Conservation (phyloP, 2,797 vertebrate species). For the Hemitrygon akajei region DNA sequence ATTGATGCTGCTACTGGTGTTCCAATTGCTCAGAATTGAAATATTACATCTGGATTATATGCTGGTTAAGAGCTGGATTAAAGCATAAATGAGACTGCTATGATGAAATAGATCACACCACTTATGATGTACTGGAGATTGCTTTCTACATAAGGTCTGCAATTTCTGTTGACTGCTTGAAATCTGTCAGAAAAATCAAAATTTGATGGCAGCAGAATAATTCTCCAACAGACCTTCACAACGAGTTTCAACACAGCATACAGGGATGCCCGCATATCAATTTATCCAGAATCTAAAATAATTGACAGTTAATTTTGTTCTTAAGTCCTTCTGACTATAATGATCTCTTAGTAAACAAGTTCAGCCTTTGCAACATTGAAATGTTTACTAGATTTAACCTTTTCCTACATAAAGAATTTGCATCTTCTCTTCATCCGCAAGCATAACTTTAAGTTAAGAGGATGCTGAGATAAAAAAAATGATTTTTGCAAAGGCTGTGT, state of each 20-base stretch:
- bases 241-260: neutral
- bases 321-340: neutral
- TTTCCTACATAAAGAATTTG: neutral
- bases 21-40: neutral
- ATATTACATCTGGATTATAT: neutral
- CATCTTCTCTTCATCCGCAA: neutral
- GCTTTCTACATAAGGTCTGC: neutral
- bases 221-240: neutral
- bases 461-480: neutral
- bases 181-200: neutral
- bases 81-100: neutral
- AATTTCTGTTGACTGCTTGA: neutral
- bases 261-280: neutral
- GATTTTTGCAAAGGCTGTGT: neutral
- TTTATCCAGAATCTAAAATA: neutral
- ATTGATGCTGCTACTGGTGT: neutral
- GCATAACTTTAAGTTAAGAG: too few relatives aligned
- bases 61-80: neutral
- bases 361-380: neutral
- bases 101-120: too few relatives aligned
- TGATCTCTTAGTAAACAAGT: neutral
- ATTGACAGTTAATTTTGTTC: neutral
- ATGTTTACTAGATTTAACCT: neutral
- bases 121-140: neutral
- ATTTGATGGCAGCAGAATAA: neutral